phyloP scores from a whole-genome alignment of 2,113 vertebrate genomes.

The Tonatia bakeri region DNA sequence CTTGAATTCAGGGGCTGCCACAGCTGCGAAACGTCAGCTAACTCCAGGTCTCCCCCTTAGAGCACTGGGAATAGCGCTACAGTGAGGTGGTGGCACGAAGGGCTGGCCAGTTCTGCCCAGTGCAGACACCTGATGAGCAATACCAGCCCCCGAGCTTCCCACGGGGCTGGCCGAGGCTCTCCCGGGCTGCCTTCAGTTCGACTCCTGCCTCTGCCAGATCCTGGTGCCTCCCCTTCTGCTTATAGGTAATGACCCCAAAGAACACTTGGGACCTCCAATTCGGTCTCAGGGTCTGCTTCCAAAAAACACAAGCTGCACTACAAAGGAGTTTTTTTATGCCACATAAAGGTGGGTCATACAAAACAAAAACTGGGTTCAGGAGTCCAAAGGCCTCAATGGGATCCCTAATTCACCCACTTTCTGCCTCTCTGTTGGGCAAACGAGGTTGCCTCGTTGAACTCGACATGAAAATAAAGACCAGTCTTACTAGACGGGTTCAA shows the following conservation, averaged over 20 bases:
- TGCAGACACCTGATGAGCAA: fast-evolving
- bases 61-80: fast-evolving
- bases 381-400: neutral
- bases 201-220: too few relatives aligned
- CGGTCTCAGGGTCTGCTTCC: neutral
- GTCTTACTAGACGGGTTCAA: neutral
- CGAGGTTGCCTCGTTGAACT: neutral
- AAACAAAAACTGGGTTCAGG: neutral
- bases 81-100: fast-evolving
- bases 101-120: neutral
- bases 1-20: neutral
- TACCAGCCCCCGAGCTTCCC: neutral
- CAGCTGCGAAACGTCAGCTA: neutral
- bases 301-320: neutral
- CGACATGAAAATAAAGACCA: neutral
- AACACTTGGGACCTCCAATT: neutral
- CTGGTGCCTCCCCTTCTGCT: neutral
- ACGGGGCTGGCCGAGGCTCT: neutral
- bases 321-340: neutral
- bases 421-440: neutral
- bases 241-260: neutral
- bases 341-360: neutral
- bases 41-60: neutral
- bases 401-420: neutral
- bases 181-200: fast-evolving